Evolutionary conservation across 2,888 invertebrate genomes (phyloP).

Genomic region (Torymus auratus): DNA sequence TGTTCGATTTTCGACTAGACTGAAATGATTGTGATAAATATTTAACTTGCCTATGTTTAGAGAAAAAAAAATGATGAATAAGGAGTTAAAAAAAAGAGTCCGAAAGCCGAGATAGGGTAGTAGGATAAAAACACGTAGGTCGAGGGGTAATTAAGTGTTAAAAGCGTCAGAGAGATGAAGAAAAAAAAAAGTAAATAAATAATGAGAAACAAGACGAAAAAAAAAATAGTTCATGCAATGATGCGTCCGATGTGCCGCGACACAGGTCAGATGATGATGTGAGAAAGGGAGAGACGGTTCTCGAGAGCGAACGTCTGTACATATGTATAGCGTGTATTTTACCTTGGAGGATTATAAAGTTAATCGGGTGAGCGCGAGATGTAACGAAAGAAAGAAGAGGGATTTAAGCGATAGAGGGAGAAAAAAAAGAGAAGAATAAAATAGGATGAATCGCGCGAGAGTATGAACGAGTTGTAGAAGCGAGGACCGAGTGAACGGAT

Average conservation of each 20-base stretch:
- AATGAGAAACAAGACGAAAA: slow-evolving; percentile 6
- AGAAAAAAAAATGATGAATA: slow-evolving; percentile 56
- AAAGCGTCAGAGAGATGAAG: slow-evolving; percentile 14
- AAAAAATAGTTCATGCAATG: slow-evolving; percentile 14
- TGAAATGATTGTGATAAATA: slow-evolving; percentile 77
- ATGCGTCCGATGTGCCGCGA: slow-evolving; percentile 14
- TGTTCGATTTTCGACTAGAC: slow-evolving; percentile 76
- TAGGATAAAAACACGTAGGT: slow-evolving; percentile 25
- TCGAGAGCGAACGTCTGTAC: slow-evolving; percentile 66
- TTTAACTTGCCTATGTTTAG: slow-evolving; percentile 76
- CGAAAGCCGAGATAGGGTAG: slow-evolving; percentile 34
- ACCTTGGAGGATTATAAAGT: slow-evolving; percentile 38
- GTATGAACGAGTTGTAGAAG: slow-evolving; percentile 50
- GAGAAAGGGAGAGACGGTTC: slow-evolving; percentile 55
- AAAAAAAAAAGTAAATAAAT: background rate
- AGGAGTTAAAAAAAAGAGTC: slow-evolving; percentile 37
- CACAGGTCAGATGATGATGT: slow-evolving; percentile 41
- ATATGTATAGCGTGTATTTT: slow-evolving; percentile 69
- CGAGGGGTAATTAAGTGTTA: slow-evolving; percentile 16
- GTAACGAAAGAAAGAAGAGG: too few species aligned
- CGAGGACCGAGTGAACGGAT: slow-evolving; percentile 57
- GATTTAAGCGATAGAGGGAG: slow-evolving; percentile 51
- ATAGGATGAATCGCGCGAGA: slow-evolving; percentile 56
- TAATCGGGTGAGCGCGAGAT: slow-evolving; percentile 25
- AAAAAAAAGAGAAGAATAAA: slow-evolving; percentile 51